Evolutionary conservation across 2,113 vertebrate species (phyloP).

Genomic region (Ameiurus melas): DNA sequence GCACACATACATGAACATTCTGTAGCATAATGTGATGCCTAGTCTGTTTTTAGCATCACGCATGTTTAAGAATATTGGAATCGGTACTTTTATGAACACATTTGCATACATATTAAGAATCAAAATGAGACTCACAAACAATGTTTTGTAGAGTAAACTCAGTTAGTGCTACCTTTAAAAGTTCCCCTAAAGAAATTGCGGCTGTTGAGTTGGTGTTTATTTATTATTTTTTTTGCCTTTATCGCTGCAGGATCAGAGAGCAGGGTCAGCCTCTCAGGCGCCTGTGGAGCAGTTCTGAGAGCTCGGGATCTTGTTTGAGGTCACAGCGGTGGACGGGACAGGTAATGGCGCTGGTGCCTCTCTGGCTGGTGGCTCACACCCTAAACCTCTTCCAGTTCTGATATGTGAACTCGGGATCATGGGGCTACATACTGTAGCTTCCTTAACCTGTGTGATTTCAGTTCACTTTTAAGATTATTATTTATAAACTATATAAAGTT

Average conservation of each 20-base stretch:
- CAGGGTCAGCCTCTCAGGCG: neutral
- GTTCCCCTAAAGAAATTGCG: neutral
- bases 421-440: neutral
- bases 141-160: neutral
- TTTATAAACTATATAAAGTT: neutral
- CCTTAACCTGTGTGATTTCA: neutral
- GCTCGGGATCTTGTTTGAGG: neutral
- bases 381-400: neutral
- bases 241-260: neutral
- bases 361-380: neutral
- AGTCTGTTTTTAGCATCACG: neutral
- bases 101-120: slow-evolving; percentile 32
- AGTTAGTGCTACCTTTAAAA: slow-evolving; percentile 4
- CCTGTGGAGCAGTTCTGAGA: neutral
- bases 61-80: neutral
- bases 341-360: neutral
- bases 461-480: no score
- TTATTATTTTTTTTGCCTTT: neutral
- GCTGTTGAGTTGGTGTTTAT: neutral
- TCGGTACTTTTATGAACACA: slow-evolving; percentile 13
- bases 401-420: neutral
- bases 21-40: neutral
- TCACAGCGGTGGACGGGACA: no score
- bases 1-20: neutral
- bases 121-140: neutral